These are phyloP conservation scores for Odocoileus virginianus DNA, from an alignment of 2,113 vertebrate species.

Conservation along the genomic window DNA sequence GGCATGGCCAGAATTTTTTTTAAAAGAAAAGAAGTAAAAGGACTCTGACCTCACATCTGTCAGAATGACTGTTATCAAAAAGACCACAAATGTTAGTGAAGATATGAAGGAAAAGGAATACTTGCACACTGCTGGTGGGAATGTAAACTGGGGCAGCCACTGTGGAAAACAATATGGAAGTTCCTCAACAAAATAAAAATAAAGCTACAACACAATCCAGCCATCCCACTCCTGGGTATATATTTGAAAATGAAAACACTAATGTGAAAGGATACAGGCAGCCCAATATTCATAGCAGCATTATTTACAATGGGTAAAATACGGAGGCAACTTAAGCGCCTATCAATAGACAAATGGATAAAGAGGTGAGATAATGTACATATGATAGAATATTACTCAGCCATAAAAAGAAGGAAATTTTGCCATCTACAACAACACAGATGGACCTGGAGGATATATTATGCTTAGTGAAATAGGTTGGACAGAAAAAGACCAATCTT, in stretches of 20 bases:
- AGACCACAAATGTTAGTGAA: background rate
- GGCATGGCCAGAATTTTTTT: background rate
- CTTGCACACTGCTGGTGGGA: background rate
- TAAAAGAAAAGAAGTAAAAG: background rate
- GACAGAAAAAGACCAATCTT: background rate
- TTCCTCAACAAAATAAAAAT: background rate
- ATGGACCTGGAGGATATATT: background rate
- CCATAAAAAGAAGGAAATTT: background rate
- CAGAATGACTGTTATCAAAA: background rate
- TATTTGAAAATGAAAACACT: background rate
- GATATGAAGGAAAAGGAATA: background rate
- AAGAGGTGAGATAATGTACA: background rate
- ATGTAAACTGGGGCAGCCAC: background rate
- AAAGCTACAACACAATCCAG: background rate
- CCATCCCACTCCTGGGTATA: background rate
- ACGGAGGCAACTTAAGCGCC: background rate
- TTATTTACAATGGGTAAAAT: background rate
- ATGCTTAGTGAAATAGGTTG: background rate
- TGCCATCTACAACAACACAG: background rate
- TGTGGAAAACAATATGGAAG: background rate
- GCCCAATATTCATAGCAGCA: background rate
- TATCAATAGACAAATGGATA: background rate
- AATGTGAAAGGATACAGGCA: background rate
- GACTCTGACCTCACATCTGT: background rate
- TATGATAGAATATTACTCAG: background rate